Evolutionary conservation across 1,140 invertebrate genomes (phyloP).

Genomic region (Aphis gossypii): DNA sequence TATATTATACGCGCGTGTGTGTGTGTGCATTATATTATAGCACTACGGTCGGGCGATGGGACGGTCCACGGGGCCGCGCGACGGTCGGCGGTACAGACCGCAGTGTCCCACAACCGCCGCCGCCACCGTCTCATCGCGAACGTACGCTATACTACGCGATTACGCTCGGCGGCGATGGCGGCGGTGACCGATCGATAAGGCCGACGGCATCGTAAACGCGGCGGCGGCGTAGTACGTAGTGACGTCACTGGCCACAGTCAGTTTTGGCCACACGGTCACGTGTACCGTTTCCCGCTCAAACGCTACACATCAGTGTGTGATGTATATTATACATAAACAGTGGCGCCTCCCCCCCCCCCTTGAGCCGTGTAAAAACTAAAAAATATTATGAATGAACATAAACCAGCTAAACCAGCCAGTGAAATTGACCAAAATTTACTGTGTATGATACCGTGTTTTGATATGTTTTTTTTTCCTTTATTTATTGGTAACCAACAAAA

Average conservation of each 20-base stretch:
- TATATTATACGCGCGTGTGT: too few relatives aligned
- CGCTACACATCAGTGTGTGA: too few relatives aligned
- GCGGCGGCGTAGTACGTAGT: not conserved
- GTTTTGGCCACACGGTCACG: too few relatives aligned
- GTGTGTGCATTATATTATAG: too few relatives aligned
- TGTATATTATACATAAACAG: too few relatives aligned
- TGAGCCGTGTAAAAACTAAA: too few relatives aligned
- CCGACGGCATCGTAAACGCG: too few relatives aligned
- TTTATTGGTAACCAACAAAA: conserved; percentile 52
- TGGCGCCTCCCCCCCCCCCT: too few relatives aligned
- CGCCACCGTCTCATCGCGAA: not conserved
- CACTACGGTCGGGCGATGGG: not conserved
- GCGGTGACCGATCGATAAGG: not conserved
- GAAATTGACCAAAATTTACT: too few relatives aligned
- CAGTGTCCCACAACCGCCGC: not conserved
- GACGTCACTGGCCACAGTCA: not conserved
- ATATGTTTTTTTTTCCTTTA: conserved; percentile 6
- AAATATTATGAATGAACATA: too few relatives aligned
- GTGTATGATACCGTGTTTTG: too few relatives aligned
- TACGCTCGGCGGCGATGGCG: not conserved
- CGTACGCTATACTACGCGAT: not conserved
- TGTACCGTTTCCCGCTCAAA: not conserved
- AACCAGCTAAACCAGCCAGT: too few relatives aligned
- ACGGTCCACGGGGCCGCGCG: not conserved
- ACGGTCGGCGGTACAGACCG: not conserved